Evolutionary conservation across 1,140 invertebrate genomes (phyloP), one percentile per base, ranked within the genome.

Genomic region (Procambarus clarkii): DNA sequence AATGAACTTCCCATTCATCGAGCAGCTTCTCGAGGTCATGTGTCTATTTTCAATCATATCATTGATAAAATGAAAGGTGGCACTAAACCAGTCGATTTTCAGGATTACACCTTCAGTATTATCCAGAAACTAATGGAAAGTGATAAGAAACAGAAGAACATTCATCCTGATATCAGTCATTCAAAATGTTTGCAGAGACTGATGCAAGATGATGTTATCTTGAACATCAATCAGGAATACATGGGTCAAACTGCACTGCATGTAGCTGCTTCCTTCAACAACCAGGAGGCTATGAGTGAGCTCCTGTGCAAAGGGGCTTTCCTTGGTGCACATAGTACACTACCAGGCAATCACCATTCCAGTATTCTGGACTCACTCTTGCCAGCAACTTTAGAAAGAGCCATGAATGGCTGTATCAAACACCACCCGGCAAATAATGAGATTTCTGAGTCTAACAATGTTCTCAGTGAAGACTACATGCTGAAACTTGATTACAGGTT

Each of bases 361-460:
- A 79, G 18, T 15, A 78, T 92, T 60, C 74, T 93, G 13, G 74
- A 77, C 34, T 84, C 78, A 48, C 13, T 93, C 11, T 46, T 82
- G 44, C 88, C 83, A 34, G 86, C 78, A 64, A 93, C 91, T 2
- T 64, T 93, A n/a, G 71, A 93, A 9, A 54, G 58, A 64, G 86
- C 92, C 11, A 93, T 93, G 92, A 91, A 93, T 80, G 82, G 86
- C 24, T 93, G 92, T 88, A 92, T 93, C 24, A 85, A 44, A n/a
- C 83, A 92, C 50, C 77, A 71, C 18, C 79, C 91, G 3, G n/a
- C 60, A 13, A 81, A 71, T 21, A 1, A 21, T 15, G 82, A 54
- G 8, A 3, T 54, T 54, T 64, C 83, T 44, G 78, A 74, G n/a
- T 45, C 34, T 50, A 85, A 93, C 69, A 91, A 91, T 46, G 60